Percentiles rank a stretch among this genome's conserved stretches.
phyloP scores from a whole-genome alignment of 2,113 vertebrate genomes.

The Sturnira hondurensis region DNA sequence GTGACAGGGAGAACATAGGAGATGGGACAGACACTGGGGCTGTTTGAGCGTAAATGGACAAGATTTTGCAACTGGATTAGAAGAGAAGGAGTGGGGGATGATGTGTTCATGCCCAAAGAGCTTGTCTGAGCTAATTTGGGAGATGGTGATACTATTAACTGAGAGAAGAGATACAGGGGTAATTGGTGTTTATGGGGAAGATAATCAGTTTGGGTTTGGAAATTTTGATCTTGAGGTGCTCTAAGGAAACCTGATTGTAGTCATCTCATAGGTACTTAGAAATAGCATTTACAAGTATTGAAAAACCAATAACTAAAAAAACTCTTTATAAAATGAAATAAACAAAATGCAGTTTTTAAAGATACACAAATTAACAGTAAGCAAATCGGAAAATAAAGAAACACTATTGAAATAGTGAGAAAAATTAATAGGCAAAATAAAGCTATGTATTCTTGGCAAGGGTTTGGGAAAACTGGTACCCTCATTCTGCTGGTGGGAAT shows the following conservation, averaged over 20 bases:
- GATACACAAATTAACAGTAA: not conserved
- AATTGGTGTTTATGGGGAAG: not conserved
- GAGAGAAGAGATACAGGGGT: not conserved
- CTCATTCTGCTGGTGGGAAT: not conserved
- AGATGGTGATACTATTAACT: not conserved
- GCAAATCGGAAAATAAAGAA: not conserved
- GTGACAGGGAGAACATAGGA: not conserved
- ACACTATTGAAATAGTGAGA: not conserved
- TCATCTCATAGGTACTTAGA: not conserved
- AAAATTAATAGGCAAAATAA: not conserved
- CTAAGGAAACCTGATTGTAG: conserved; percentile 14
- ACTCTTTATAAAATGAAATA: not conserved
- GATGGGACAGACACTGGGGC: not conserved
- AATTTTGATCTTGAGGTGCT: conserved; percentile 12
- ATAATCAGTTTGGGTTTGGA: not conserved
- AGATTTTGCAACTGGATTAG: not conserved
- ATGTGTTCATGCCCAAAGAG: not conserved
- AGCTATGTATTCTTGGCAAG: not conserved
- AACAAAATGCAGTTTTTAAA: not conserved
- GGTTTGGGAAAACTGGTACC: not conserved
- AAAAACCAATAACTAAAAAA: conserved; percentile 2
- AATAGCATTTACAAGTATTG: not conserved
- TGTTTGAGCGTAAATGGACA: not conserved
- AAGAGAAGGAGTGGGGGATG: not conserved
- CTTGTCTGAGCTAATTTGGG: not conserved